These are phyloP conservation scores for Pinctada fucata DNA, from an alignment of 2,888 invertebrate genomes.

Conservation along the genomic window DNA sequence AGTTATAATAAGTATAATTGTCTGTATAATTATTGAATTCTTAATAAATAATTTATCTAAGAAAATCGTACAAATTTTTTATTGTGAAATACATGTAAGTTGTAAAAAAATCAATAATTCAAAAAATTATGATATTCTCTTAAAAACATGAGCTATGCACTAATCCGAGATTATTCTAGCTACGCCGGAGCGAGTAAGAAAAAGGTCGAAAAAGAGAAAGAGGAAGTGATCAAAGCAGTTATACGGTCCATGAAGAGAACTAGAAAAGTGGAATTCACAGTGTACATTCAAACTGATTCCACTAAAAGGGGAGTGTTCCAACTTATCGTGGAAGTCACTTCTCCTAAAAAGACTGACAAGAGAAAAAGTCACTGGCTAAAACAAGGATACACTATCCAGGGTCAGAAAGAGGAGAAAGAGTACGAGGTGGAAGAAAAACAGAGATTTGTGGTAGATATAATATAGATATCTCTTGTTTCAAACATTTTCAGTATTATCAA, in stretches of 20 bases:
- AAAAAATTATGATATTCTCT: too few relatives aligned
- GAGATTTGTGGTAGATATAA: slow-evolving; percentile 26
- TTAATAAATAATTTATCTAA: too few relatives aligned
- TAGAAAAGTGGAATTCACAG: slow-evolving; percentile 21
- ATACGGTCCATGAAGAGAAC: slow-evolving; percentile 14
- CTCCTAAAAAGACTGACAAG: slow-evolving; percentile 15
- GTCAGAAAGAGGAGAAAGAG: background rate
- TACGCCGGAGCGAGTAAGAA: slow-evolving; percentile 25
- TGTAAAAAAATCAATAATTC: too few relatives aligned
- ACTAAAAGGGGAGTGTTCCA: slow-evolving; percentile 1
- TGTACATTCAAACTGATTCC: background rate
- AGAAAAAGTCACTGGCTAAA: slow-evolving; percentile 7
- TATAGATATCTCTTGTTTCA: too few relatives aligned
- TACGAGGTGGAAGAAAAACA: slow-evolving; percentile 13
- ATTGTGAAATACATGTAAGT: too few relatives aligned
- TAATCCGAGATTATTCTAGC: slow-evolving; percentile 2
- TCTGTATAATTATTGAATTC: too few relatives aligned
- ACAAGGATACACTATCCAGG: background rate
- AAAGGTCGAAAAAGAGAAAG: slow-evolving; percentile 14
- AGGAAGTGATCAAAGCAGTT: background rate
- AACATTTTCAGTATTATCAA: too few relatives aligned
- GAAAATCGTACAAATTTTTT: too few relatives aligned
- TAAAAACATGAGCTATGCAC: too few relatives aligned
- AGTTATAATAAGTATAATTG: too few relatives aligned
- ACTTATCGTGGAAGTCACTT: slow-evolving; percentile 16